A percentile compares a stretch with the other conserved stretches of the same genome.
phyloP scores from a whole-genome alignment of 2,888 invertebrate genomes.

The Melinaea menophilus region DNA sequence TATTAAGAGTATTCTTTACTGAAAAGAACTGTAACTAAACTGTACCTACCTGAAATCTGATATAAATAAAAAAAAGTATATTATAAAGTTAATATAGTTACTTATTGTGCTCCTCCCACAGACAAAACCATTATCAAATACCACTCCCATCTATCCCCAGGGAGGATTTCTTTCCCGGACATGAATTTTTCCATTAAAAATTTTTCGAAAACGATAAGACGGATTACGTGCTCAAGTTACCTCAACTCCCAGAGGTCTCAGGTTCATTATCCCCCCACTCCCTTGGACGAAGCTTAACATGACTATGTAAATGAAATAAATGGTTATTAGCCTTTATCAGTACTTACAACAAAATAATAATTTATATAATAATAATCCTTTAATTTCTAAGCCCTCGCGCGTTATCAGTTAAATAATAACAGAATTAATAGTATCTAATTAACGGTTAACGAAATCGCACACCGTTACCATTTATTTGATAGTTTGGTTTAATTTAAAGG shows the following conservation, averaged over 20 bases:
- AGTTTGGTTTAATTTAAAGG: constrained; percentile 56
- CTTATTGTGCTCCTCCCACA: constrained; percentile 18
- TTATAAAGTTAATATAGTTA: not conserved
- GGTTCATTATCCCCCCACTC: constrained; percentile 57
- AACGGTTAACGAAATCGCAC: constrained; percentile 33
- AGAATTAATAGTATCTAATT: constrained; percentile 28
- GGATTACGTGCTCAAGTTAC: constrained; percentile 72
- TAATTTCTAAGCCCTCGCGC: constrained; percentile 5
- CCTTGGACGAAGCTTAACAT: constrained; percentile 41
- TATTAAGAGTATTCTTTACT: no score
- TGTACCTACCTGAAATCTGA: no score
- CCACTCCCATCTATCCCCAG: constrained; percentile 38
- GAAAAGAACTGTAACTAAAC: no score
- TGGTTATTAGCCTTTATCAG: constrained; percentile 14
- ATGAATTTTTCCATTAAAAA: constrained; percentile 70
- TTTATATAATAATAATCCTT: not conserved
- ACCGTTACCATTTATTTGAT: constrained; percentile 39
- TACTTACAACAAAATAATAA: not conserved
- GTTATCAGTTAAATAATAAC: constrained; percentile 21
- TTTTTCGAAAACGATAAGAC: constrained; percentile 68
- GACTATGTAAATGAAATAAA: constrained; percentile 27
- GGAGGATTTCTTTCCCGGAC: constrained; percentile 56
- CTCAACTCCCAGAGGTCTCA: constrained; percentile 54
- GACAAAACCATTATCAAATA: constrained; percentile 32
- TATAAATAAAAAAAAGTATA: no score